Conservation (phyloP, 2,888 invertebrate genomes). For the Oxyscelio sp. region DNA sequence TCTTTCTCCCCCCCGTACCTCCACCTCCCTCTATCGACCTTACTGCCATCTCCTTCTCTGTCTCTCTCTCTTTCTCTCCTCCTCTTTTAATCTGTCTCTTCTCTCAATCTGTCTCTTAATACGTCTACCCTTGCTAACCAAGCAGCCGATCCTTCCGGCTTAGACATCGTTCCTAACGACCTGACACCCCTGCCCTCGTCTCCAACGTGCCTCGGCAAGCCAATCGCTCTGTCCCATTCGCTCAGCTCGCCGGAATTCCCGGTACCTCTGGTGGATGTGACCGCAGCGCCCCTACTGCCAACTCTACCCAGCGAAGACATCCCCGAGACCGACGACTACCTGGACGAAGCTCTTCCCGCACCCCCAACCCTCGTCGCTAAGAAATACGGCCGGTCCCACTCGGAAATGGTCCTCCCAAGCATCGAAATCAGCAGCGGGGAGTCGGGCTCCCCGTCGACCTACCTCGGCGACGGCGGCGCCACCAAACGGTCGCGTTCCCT, state of each 20-base stretch:
- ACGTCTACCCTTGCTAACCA: conserved; percentile 15
- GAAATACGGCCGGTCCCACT: conserved; percentile 84
- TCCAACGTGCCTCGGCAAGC: conserved; percentile 76
- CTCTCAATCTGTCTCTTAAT: too few species aligned
- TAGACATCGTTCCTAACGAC: conserved; percentile 37
- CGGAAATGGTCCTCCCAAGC: conserved; percentile 83
- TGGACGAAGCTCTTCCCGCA: conserved; percentile 46
- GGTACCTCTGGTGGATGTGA: conserved; percentile 77
- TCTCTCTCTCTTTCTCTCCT: conserved; percentile 64
- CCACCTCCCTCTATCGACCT: conserved; percentile 69
- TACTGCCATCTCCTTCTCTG: conserved; percentile 67
- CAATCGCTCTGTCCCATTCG: conserved; percentile 83
- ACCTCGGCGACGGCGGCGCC: conserved; percentile 34
- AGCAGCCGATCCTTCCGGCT: conserved; percentile 5
- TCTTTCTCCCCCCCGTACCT: conserved; percentile 80
- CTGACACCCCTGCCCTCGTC: conserved; percentile 17
- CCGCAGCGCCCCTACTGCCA: conserved; percentile 67
- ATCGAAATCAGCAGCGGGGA: conserved; percentile 83
- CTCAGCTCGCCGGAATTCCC: conserved; percentile 86
- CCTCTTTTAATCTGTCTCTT: conserved; percentile 14
- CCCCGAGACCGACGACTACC: conserved; percentile 53
- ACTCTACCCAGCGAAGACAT: conserved; percentile 75
- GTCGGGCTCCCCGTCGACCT: conserved; percentile 30
- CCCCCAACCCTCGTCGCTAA: conserved; percentile 69
- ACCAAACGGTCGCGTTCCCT: conserved; percentile 81